Evolutionary conservation across 1,140 invertebrate genomes (phyloP), one percentile per base, ranked within the genome.

Genomic region (Diuraphis noxia): DNA sequence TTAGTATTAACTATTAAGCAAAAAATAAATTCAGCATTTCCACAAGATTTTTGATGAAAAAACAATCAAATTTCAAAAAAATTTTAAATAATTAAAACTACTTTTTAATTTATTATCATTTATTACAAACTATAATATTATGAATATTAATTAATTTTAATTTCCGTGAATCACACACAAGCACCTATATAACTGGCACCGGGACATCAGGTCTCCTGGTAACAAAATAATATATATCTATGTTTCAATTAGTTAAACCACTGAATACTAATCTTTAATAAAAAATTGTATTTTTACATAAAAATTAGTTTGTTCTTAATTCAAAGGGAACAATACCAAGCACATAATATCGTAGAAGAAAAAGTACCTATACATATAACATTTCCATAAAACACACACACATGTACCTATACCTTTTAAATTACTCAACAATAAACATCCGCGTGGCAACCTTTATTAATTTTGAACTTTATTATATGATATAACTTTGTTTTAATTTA

Each of bases 381-480:
- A 41, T 84, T 17, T 84, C 40, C 10, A 41, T 84, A 40, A 8
- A 81, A 43, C n/a, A 30, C 25, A 30, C 40, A 84, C 30, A 30
- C 17, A n/a, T 30, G 25, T 30, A 84, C 40, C 30, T 30, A 13
- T 30, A 84, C 40, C 30, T 41, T 84, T 84, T 84, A 84, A 84
- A 84, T 40, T 84, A n/a, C 40, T 84, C 7, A 86, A 86, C 84
- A 86, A 86, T 86, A 86, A 86, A 49, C 84, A 30, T 46, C n/a
- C 43, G 41, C 9, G 30, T n/a, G 40, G 17, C 10, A 43, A 49
- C 21, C 1, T 41, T 41, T 36, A 49, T 86, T 86, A 46, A 49
- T 34, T 36, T 86, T 36, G 34, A 86, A 49, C 34, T 36, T 36
- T 86, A n/a, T 2, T 36, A 21, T 7, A 46, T 40, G 17, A 9